phyloP scores from a whole-genome alignment of 2,888 invertebrate species.

The Drosophila bunnanda region DNA sequence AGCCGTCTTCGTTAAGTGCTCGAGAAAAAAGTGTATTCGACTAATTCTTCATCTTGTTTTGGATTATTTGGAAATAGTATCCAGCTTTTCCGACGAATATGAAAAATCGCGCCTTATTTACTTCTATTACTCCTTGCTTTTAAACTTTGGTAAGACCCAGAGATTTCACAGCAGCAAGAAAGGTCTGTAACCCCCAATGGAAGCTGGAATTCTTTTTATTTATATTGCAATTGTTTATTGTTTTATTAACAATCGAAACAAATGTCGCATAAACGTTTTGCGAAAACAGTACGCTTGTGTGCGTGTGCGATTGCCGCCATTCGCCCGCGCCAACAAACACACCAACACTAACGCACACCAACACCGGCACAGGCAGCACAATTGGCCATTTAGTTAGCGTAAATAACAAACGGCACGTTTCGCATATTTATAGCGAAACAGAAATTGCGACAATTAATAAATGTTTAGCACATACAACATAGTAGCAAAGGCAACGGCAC shows the following conservation, averaged over 20 bases:
- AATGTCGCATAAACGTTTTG: constrained; percentile 33
- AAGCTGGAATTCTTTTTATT: not conserved
- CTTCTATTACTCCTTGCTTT: no score
- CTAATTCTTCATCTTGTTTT: not conserved
- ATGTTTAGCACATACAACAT: constrained; percentile 44
- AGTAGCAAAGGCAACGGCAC: constrained; percentile 8
- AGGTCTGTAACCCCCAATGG: no score
- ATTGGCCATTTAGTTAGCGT: constrained; percentile 32
- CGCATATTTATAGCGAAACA: constrained; percentile 34
- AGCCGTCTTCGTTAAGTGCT: no score
- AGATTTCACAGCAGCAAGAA: no score
- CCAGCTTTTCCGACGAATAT: not conserved
- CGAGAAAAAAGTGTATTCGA: not conserved
- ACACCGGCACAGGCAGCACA: constrained; percentile 55
- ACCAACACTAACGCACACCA: constrained; percentile 21
- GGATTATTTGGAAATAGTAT: not conserved
- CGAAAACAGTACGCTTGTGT: constrained; percentile 15
- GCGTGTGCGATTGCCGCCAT: constrained; percentile 63
- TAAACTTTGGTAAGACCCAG: no score
- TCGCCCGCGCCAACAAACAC: constrained; percentile 59
- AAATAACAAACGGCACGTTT: constrained; percentile 38
- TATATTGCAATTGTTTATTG: not conserved
- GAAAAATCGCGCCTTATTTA: not conserved
- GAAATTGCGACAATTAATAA: constrained; percentile 46
- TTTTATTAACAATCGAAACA: not conserved